Evolutionary conservation across 2,113 vertebrate species (phyloP), one percentile per base, ranked within the genome.

Genomic region (Lamprotornis superbus): DNA sequence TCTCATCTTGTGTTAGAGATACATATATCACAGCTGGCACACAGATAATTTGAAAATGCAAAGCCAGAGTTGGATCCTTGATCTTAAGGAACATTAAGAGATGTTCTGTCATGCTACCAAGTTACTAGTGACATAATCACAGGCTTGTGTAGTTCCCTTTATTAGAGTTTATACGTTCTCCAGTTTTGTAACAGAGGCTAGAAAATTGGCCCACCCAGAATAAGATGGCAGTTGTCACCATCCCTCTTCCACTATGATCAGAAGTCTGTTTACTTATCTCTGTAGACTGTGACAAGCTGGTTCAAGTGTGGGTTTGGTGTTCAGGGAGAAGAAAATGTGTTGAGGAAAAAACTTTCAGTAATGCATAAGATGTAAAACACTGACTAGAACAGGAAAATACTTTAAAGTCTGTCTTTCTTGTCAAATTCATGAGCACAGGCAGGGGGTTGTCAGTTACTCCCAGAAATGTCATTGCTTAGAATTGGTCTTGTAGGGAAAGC

Each of bases 331-430:
- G 88, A 83, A 94, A 90, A 84, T 15, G n/a, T 67, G 60, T 81
- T 80, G 60, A 78, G 60, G 37, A 89, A 92, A 94, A 95, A 68
- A 44, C 64, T 89, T 94, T 9, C 52, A 87, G 88, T 96, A 93
- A 93, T 74, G 60, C 52, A 3, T 87, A 90, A 92, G 79, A 89
- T 96, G 93, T 94, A 95, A 96, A 95, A 93, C 92, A 90, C 68
- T 37, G 61, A 84, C 85, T 94, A 46, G 88, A 81, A 92, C 76
- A 95, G 76, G 73, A 77, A 89, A 88, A 83, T 80, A 91, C 79
- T 96, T 96, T 74, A 80, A 97, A 95, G 92, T 55, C 90, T 93
- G 76, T 76, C 94, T 90, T 90, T 96, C 90, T 88, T 94, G 92
- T 90, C 92, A 96, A 85, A 93, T 92, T 90, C 83, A 64, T 88